Conservation (phyloP, 2,797 vertebrate genomes). For the Mormyrus hasselquistii region DNA sequence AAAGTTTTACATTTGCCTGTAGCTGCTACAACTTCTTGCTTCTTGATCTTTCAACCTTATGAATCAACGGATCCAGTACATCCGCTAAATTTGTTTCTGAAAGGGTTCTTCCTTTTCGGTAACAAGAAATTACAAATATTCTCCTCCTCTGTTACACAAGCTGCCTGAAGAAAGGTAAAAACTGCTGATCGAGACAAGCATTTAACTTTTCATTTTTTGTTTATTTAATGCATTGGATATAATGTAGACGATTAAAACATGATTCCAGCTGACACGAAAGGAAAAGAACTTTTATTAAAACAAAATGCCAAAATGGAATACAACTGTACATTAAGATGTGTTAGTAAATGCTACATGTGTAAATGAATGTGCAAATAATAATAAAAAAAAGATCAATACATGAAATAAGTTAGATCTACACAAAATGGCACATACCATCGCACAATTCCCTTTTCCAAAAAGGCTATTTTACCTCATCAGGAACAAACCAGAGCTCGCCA, state of each 20-base stretch:
- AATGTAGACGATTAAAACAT: not conserved
- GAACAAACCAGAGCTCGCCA: not conserved
- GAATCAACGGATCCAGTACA: not conserved
- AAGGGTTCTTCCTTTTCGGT: not conserved
- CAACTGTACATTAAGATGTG: slow-evolving; percentile 51
- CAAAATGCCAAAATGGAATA: slow-evolving; percentile 60
- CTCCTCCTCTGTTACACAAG: not conserved
- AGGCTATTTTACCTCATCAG: not conserved
- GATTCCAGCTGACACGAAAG: slow-evolving; percentile 35
- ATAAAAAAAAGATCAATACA: slow-evolving; percentile 38
- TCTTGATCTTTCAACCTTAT: not conserved
- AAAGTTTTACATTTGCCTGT: not conserved
- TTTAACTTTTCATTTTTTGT: not conserved
- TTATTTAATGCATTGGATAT: not conserved
- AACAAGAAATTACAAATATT: not conserved
- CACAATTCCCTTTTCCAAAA: slow-evolving; percentile 8
- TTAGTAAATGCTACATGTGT: slow-evolving; percentile 44
- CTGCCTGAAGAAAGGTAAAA: not conserved
- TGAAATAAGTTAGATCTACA: slow-evolving; percentile 44
- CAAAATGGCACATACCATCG: slow-evolving; percentile 24
- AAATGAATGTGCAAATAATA: slow-evolving; percentile 19
- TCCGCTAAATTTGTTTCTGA: not conserved
- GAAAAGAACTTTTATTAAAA: slow-evolving; percentile 71
- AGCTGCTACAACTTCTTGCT: not conserved
- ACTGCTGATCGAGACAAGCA: not conserved